Conservation (phyloP, 2,113 vertebrate genomes). For the Herpailurus yagouaroundi region DNA sequence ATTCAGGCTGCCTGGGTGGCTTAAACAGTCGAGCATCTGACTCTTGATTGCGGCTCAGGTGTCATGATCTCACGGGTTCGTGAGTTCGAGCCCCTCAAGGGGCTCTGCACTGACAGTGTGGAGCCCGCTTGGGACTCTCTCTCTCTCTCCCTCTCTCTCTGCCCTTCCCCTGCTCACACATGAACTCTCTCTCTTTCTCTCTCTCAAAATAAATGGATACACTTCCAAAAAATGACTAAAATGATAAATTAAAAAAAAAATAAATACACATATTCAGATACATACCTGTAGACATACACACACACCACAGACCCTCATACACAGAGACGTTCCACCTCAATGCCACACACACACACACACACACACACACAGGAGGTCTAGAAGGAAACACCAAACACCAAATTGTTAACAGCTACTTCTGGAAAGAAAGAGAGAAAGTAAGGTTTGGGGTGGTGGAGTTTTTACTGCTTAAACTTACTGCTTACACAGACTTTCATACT, state of each 20-base stretch:
- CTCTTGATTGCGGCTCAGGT: too few relatives aligned
- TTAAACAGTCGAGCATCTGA: too few relatives aligned
- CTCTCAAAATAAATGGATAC: too few relatives aligned
- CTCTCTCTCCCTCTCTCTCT: too few relatives aligned
- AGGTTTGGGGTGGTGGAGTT: background rate
- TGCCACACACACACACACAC: accelerated
- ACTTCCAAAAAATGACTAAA: too few relatives aligned
- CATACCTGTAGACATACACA: background rate
- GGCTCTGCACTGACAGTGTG: too few relatives aligned
- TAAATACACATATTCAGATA: background rate
- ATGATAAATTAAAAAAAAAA: background rate
- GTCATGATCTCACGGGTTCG: too few relatives aligned
- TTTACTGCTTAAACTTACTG: background rate
- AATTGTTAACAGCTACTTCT: background rate
- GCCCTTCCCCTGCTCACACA: too few relatives aligned
- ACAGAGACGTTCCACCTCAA: background rate
- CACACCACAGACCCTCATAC: background rate
- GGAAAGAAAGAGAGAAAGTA: background rate
- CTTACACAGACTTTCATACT: background rate
- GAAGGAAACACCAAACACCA: background rate
- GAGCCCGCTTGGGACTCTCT: too few relatives aligned
- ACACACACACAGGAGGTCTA: background rate
- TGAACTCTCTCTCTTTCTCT: too few relatives aligned
- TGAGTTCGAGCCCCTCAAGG: too few relatives aligned
- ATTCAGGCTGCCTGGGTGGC: too few relatives aligned